These are phyloP conservation scores for Scaptomyza polygonia DNA, from an alignment of 2,888 invertebrate species.

Conservation along the genomic window DNA sequence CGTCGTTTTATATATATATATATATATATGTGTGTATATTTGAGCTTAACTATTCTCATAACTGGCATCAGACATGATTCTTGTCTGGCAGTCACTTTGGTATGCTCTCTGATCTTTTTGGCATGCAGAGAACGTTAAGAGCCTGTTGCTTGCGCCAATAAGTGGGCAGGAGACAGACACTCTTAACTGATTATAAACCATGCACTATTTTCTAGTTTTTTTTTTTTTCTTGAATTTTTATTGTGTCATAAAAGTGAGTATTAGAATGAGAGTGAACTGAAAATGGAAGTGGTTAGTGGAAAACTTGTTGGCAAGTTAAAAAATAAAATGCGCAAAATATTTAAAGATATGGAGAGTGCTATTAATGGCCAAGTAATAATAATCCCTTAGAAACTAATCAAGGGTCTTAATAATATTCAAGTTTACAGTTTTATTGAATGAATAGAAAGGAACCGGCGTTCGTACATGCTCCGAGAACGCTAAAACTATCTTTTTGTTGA, in stretches of 20 bases:
- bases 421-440: background rate
- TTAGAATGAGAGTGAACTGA: constrained; percentile 23
- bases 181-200: constrained; percentile 31
- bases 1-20: constrained; percentile 54
- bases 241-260: constrained; percentile 17
- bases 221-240: constrained; percentile 2
- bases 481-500: constrained; percentile 20
- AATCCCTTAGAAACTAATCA: no score
- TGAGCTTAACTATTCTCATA: constrained; percentile 41
- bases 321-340: background rate
- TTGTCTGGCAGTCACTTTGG: constrained; percentile 45
- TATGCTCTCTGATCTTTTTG: constrained; percentile 37
- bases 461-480: background rate
- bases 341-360: background rate
- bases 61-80: constrained; percentile 41
- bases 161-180: constrained; percentile 30
- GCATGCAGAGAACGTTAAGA: constrained; percentile 30
- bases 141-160: constrained; percentile 3
- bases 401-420: background rate
- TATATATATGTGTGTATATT: no score
- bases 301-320: background rate
- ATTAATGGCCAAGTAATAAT: no score
- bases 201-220: constrained; percentile 11
- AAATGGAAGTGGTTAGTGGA: constrained; percentile 16
- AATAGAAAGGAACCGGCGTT: background rate